Percentiles rank a stretch among this genome's conserved stretches.
phyloP scores from a whole-genome alignment of 2,113 vertebrate species.

The Cynopterus brachyotis region DNA sequence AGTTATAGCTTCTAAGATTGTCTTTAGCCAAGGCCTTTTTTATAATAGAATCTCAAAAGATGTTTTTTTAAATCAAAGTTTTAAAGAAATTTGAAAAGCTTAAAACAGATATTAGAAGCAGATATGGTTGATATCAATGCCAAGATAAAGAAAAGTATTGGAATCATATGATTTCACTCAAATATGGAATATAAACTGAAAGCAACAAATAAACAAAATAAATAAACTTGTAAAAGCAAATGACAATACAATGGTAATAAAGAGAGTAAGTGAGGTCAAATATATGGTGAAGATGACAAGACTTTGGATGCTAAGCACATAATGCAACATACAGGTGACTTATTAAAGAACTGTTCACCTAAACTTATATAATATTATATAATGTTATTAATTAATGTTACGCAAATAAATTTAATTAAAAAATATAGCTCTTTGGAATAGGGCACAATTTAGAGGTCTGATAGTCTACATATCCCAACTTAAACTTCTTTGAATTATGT shows the following conservation, averaged over 20 bases:
- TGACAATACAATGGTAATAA: neutral
- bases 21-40: neutral
- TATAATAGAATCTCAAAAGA: neutral
- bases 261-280: too few relatives aligned
- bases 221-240: neutral
- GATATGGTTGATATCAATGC: neutral
- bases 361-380: neutral
- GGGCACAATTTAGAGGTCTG: neutral
- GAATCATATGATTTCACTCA: neutral
- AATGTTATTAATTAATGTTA: neutral
- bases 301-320: neutral
- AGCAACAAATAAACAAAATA: neutral
- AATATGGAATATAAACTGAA: neutral
- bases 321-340: neutral
- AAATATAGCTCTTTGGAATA: neutral
- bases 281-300: neutral
- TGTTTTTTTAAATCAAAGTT: constrained; percentile 2
- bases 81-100: neutral
- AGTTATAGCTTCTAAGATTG: neutral
- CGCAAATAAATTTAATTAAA: neutral
- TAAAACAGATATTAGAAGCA: neutral
- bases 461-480: neutral
- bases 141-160: neutral
- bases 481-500: constrained; percentile 1
- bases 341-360: neutral